Conservation (phyloP, 2,113 vertebrate species). For the Meriones unguiculatus region DNA sequence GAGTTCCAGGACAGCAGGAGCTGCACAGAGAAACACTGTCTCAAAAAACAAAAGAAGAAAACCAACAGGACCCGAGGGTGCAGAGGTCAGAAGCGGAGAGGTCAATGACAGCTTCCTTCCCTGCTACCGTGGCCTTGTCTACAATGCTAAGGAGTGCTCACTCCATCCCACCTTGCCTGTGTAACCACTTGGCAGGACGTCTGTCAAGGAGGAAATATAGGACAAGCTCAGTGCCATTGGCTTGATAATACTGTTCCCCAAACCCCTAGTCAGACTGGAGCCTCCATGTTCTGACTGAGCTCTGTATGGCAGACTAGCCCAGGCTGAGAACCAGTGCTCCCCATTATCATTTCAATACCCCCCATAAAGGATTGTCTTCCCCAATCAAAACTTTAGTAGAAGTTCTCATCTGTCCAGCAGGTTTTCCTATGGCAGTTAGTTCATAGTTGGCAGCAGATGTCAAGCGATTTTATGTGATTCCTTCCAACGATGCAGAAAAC, state of each 20-base stretch:
- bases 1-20: too few relatives aligned
- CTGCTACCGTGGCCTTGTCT: neutral
- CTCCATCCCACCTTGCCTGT: neutral
- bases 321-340: neutral
- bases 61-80: neutral
- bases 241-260: too few relatives aligned
- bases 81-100: too few relatives aligned
- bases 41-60: too few relatives aligned
- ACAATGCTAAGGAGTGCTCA: neutral
- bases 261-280: too few relatives aligned
- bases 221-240: neutral
- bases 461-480: neutral
- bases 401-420: neutral
- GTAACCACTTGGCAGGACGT: too few relatives aligned
- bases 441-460: too few relatives aligned
- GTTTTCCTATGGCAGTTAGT: neutral
- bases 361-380: neutral
- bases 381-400: neutral
- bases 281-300: neutral
- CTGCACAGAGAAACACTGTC: too few relatives aligned
- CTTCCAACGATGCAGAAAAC: too few relatives aligned
- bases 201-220: too few relatives aligned
- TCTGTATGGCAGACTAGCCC: neutral
- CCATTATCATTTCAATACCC: neutral
- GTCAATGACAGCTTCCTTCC: rapidly evolving